Evolutionary conservation across 2,888 invertebrate species (phyloP), one percentile per base, ranked within the genome.

Genomic region (Malacosoma neustria): DNA sequence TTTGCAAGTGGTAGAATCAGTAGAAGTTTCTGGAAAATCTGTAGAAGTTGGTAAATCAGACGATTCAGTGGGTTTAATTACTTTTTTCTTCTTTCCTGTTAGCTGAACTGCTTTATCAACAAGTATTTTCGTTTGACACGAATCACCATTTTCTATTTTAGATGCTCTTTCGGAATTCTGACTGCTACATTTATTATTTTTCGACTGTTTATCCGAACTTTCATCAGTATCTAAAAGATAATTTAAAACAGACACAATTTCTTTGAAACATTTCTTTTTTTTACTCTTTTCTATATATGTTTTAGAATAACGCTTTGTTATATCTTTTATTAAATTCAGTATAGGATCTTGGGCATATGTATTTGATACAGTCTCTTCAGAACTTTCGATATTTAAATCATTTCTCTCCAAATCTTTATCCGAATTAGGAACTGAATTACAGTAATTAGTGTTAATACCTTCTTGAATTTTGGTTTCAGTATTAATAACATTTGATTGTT

Each of bases 181-280:
- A 22, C 9, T 22, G 5, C 22, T 22, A 7, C 9, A 5, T 22
- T 22, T 22, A 22, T 22, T 22, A n/a, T n/a, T n/a, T n/a, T n/a
- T n/a, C n/a, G 5, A 2, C 9, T 22, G 5, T 7, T 22, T 7
- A 32, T 72, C 68, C 3, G 61, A 56, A 40, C 60, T 59, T 1
- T 79, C 82, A 31, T 80, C 82, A 6, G 84, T 85, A 42, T 84
- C 80, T 32, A 85, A 57, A 14, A 85, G 63, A 47, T 84, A 81
- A 39, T 74, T 79, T 9, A 85, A 53, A 22, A 81, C 63, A 13
- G 65, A 57, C 37, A 85, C 64, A 12, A 85, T 80, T 53, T 84
- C 85, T 41, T 71, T 72, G 30, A 76, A 80, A 48, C 81, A 77
- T 56, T 80, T 82, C 43, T 73, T 82, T 38, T 69, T 69, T 43